Evolutionary conservation across 2,888 invertebrate species (phyloP).

Genomic region (Sesia apiformis): DNA sequence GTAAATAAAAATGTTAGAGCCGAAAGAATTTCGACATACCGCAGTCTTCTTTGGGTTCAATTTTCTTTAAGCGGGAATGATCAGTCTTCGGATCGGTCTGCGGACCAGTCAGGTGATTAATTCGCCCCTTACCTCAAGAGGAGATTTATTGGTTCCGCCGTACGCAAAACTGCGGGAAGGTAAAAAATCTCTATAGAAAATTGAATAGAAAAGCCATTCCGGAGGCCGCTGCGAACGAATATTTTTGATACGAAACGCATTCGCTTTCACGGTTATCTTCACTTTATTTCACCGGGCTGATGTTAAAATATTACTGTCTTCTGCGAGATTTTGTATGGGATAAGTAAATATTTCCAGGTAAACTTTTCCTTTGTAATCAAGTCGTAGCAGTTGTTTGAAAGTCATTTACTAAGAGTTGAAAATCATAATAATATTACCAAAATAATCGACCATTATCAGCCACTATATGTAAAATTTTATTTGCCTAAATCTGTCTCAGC

Average conservation of each 20-base stretch:
- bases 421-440: too few relatives aligned
- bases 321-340: too few relatives aligned
- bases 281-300: constrained; percentile 43
- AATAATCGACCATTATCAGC: too few relatives aligned
- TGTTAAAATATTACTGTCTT: too few relatives aligned
- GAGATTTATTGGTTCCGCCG: constrained; percentile 73
- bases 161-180: constrained; percentile 72
- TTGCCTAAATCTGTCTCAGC: too few relatives aligned
- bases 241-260: constrained; percentile 47
- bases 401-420: too few relatives aligned
- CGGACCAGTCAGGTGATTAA: constrained; percentile 65
- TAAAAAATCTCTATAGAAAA: constrained; percentile 75
- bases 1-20: constrained; percentile 42
- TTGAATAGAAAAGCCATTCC: constrained; percentile 74
- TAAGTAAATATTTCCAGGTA: too few relatives aligned
- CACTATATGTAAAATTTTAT: too few relatives aligned
- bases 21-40: constrained; percentile 31
- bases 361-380: too few relatives aligned
- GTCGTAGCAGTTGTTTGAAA: too few relatives aligned
- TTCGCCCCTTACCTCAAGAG: constrained; percentile 70
- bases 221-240: constrained; percentile 47
- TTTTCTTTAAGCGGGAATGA: constrained; percentile 23
- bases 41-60: constrained; percentile 23
- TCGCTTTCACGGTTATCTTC: constrained; percentile 57
- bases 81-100: constrained; percentile 46